These are phyloP conservation scores for Corythoichthys intestinalis DNA, from an alignment of 2,113 vertebrate species.

Conservation along the genomic window DNA sequence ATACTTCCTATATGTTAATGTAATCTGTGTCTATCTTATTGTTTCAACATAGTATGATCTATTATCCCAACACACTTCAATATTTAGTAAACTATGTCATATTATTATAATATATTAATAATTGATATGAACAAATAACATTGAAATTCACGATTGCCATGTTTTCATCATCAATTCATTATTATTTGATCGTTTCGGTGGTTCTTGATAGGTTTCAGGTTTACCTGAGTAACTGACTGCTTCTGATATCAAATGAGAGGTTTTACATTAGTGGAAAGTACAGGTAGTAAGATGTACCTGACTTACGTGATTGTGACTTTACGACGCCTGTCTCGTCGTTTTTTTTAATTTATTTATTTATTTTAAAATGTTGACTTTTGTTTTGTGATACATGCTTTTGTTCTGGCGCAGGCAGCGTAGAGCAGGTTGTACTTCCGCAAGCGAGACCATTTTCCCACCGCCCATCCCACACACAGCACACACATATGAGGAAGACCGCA, in stretches of 20 bases:
- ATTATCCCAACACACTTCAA: not conserved
- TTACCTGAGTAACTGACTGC: not conserved
- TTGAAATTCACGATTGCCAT: not conserved
- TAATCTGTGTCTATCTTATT: not conserved
- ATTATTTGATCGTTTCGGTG: not conserved
- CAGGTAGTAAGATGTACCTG: too few relatives aligned
- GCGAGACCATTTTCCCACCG: too few relatives aligned
- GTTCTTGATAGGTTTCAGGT: not conserved
- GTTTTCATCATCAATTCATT: not conserved
- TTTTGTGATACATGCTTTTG: too few relatives aligned
- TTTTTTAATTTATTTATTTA: too few relatives aligned
- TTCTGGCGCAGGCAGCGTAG: too few relatives aligned
- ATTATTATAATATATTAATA: not conserved
- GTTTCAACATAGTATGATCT: not conserved
- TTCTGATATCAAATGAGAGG: not conserved
- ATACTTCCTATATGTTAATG: not conserved
- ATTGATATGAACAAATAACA: not conserved
- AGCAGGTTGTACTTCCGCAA: too few relatives aligned
- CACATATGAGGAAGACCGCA: too few relatives aligned
- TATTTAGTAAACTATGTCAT: not conserved
- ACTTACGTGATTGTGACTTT: too few relatives aligned
- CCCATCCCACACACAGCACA: too few relatives aligned
- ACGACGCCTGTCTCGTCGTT: too few relatives aligned
- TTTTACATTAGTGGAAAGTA: not conserved
- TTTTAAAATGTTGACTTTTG: too few relatives aligned